Base-by-base conservation (phyloP, 2,797 vertebrate genomes). In the Sebastes vulpes region DNA sequence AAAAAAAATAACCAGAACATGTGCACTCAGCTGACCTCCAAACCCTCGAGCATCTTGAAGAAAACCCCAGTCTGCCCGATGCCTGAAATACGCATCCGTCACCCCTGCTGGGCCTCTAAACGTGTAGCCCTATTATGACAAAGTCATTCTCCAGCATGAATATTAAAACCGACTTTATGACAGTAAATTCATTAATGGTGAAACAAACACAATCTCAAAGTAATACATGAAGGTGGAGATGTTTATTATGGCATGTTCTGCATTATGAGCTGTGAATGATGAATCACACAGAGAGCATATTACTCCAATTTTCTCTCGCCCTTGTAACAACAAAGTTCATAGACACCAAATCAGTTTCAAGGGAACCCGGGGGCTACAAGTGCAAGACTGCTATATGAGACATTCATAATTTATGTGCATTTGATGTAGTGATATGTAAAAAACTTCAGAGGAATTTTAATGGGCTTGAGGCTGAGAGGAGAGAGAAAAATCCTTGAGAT, bases 371-470 rank as follows among this genome's bases (percentile, higher is more conserved):
- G 92, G 96, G 95, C 95, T 96, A 96, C 92, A 88, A 94, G 91
- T 90, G 90, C 94, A 95, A 94, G 89, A 93, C 92, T 94, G 94
- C 94, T 95, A 92, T 96, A 93, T 94, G 90, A 96, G 93, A 95
- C 94, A 96, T 97, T 96, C 94, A 96, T 97, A 96, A 97, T 96
- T 96, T 95, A 97, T 96, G 95, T 94, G 94, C 90, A 96, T 95
- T 95, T 96, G 96, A 96, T 96, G 95, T 96, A 92, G 96, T 96
- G 95, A 96, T 96, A 96, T 96, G 95, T 95, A 94, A 90, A 95
- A 95, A 94, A 95, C 95, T 94, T 97, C 95, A 87, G 94, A 96
- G 85, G 96, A 96, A 96, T 96, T 96, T 96, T 96, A 96, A 96
- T 96, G 89, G 93, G 95, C 87, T 93, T 77, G 88, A 94, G 94